Base-by-base conservation (phyloP, 2,797 vertebrate species). In the Knipowitschia caucasica region DNA sequence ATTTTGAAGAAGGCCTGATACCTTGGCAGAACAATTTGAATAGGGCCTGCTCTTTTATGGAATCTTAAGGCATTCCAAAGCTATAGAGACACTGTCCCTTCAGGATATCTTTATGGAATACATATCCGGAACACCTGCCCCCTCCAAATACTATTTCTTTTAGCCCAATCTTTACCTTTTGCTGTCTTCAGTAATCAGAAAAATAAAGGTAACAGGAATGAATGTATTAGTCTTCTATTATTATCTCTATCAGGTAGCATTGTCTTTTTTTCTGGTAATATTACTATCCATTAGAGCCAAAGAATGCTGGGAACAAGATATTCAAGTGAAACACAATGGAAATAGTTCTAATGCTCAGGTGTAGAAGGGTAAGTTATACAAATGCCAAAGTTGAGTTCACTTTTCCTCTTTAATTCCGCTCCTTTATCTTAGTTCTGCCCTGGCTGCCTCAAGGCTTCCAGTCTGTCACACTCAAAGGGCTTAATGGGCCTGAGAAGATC, bases 401-500 rank as follows among this genome's bases (percentile, higher is more conserved):
- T 77, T 86, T 82, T 78, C 62, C 51, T 73, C 75, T 80, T 81
- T 87, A 77, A 88, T 87, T 86, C 85, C 78, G 5, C 29, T 52
- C 68, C 74, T 87, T 88, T 84, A 82, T 86, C 83, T 86, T 72
- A 76, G 71, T 76, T 87, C 77, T 67, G 59, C 81, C 62, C 50
- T 35, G 67, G 75, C 75, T 81, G 76, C 57, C 73, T 85, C 76
- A 74, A 73, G 54, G 81, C 84, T 78, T 82, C 82, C 77, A 78
- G 67, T 77, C 86, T 86, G 84, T 79, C 82, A 82, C 83, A 69
- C 62, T 75, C 80, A 81, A 82, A 81, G 71, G 71, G 78, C 73
- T 78, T 89, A 87, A 89, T 86, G 66, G 81, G 78, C 78, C 87
- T 88, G 80, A 89, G 78, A 81, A 90, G 89, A 89, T 90, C 84